Evolutionary conservation across 2,113 vertebrate species (phyloP).

Genomic region (Zosterops lateralis): DNA sequence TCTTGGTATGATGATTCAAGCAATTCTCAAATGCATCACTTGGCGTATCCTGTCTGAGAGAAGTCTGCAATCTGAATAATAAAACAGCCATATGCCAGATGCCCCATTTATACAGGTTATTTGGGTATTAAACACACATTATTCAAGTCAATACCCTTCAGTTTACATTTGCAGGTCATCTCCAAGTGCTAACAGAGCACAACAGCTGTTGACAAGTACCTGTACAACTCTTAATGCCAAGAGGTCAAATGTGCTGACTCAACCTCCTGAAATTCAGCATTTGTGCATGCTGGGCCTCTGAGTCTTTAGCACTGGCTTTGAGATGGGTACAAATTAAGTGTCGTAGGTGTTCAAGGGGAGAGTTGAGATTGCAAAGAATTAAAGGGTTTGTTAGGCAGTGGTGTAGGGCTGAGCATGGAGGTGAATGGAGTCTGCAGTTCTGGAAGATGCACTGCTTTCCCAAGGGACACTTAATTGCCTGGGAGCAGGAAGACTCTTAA

Average conservation of each 20-base stretch:
- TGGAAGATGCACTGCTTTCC: background rate
- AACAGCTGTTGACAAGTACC: slow-evolving; percentile 51
- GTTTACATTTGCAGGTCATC: background rate
- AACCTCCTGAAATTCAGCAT: slow-evolving; percentile 12
- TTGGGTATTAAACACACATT: background rate
- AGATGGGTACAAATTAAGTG: background rate
- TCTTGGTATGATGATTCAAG: background rate
- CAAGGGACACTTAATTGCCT: background rate
- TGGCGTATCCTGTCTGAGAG: background rate
- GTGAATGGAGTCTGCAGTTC: background rate
- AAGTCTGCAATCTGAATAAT: background rate
- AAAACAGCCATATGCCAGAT: background rate
- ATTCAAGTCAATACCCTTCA: slow-evolving; percentile 10
- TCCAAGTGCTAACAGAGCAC: slow-evolving; percentile 22
- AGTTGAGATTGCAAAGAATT: background rate
- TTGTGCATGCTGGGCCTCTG: background rate
- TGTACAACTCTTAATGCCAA: background rate
- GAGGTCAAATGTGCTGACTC: slow-evolving; percentile 35
- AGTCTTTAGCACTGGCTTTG: background rate
- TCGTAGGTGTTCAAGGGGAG: background rate
- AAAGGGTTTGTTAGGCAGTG: background rate
- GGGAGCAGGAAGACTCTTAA: background rate
- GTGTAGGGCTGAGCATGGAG: background rate
- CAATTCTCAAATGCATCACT: background rate
- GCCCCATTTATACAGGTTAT: background rate